Evolutionary conservation across 2,888 invertebrate species (phyloP), one percentile per base, ranked within the genome.

Genomic region (Spatulosminthurus flaviceps): DNA sequence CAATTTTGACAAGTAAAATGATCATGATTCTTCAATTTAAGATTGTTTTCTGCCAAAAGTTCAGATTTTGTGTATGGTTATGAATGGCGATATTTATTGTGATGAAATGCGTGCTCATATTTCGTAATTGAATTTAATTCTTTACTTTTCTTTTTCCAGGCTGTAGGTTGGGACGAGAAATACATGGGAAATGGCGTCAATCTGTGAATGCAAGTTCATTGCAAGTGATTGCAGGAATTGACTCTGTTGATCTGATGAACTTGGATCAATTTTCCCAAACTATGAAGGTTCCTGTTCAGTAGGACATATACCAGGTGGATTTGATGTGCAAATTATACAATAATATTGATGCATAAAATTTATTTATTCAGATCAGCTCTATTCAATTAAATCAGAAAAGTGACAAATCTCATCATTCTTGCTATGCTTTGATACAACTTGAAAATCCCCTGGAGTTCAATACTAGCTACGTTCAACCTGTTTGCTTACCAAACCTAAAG

Each of bases 231-330:
- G 72, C 28, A 2, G 72, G 51, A 22, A 51, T 43, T 5, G 72
- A 72, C n/a, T 26, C 72, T 9, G 11, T 74, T 4, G 74, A 74
- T 61, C 29, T 60, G 51, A 28, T 7, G 22, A 60, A 29, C 19
- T 26, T 21, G 21, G 74, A 74, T 61, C 61, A 60, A 19, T 61
- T 74, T 61, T 26, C 61, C 26, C 74, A 74, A 74, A 72, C 19
- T 1, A 1, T 61, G 28, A 26, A 74, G 26, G 74, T 74, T 29
- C 2, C 22, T n/a, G 13, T 21, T 19, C 21, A n/a, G 41, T 71
- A 11, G 24, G 42, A 34, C 21, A 29, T n/a, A 16, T 29, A 34
- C 9, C n/a, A 69, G 26, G 0, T 69, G 26, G 28, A n/a, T n/a
- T 29, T 26, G 16, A 66, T 24, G 16, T 66, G n/a, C 29, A 11